phyloP scores from a whole-genome alignment of 2,797 vertebrate species.

The Emydoidea blandingii region DNA sequence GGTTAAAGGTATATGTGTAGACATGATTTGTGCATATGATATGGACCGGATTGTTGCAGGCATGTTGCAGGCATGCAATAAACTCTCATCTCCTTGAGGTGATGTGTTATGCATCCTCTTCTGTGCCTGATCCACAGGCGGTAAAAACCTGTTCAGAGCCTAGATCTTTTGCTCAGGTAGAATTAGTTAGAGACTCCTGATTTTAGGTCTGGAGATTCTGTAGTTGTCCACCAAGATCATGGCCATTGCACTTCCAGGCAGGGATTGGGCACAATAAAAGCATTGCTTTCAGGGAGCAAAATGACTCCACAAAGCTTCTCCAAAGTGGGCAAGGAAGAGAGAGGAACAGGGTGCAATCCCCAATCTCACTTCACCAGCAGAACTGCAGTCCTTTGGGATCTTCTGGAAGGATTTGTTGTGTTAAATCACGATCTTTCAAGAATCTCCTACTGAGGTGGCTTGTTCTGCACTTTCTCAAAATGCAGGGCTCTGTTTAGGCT shows the following conservation, averaged over 20 bases:
- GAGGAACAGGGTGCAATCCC: background rate
- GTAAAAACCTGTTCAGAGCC: background rate
- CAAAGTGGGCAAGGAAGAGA: background rate
- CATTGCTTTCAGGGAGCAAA: background rate
- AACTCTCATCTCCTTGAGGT: no score
- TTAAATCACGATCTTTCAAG: background rate
- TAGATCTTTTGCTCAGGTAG: background rate
- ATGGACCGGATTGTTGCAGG: no score
- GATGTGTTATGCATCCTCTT: no score
- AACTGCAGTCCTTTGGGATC: background rate
- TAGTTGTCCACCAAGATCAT: no score
- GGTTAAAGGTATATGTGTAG: background rate
- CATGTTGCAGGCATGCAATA: no score
- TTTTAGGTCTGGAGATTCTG: fast-evolving
- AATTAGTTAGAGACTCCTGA: background rate
- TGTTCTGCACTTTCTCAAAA: background rate
- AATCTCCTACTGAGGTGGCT: background rate
- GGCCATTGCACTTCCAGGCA: fast-evolving
- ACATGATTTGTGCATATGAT: background rate
- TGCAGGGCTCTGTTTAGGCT: background rate
- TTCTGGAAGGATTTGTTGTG: background rate
- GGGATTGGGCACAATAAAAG: background rate
- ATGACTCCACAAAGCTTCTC: background rate
- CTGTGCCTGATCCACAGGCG: no score
- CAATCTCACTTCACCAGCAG: background rate